Conservation (phyloP, 1,140 invertebrate genomes). For the Helicorthomorpha holstii region DNA sequence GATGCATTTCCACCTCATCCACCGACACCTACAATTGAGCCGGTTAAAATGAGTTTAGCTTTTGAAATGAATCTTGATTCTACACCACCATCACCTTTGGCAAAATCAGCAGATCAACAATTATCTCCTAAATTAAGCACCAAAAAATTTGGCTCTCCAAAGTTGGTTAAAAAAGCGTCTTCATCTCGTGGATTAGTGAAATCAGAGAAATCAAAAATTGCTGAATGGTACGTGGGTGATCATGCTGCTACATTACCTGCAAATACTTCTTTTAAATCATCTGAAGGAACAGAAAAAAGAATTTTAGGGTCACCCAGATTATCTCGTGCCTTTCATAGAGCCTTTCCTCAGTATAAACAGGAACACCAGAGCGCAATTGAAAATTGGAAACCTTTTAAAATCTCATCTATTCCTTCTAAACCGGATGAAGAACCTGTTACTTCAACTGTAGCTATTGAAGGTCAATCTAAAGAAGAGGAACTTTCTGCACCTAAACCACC, state of each 20-base stretch:
- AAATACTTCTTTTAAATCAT: neutral
- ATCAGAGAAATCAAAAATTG: too few species aligned
- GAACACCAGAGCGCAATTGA: too few species aligned
- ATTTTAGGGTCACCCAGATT: neutral
- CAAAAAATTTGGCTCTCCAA: slow-evolving; percentile 13
- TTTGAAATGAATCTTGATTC: slow-evolving; percentile 12
- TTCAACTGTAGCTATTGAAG: neutral
- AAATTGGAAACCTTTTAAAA: neutral
- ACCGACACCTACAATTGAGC: neutral
- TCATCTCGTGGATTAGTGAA: too few species aligned
- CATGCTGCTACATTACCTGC: too few species aligned
- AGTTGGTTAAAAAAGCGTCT: slow-evolving; percentile 13
- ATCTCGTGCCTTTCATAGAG: neutral
- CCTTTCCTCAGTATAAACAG: neutral
- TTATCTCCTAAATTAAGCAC: neutral
- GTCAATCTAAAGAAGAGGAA: neutral
- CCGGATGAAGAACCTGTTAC: neutral
- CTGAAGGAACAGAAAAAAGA: neutral
- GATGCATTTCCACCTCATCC: neutral
- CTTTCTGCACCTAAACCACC: neutral
- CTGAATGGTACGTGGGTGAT: too few species aligned
- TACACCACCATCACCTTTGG: slow-evolving; percentile 8
- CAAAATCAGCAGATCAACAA: slow-evolving; percentile 3
- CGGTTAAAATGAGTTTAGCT: neutral
- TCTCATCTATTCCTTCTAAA: neutral